These are phyloP conservation scores for Melipona quadrifasciata DNA, from an alignment of 1,140 invertebrate species.

Conservation along the genomic window DNA sequence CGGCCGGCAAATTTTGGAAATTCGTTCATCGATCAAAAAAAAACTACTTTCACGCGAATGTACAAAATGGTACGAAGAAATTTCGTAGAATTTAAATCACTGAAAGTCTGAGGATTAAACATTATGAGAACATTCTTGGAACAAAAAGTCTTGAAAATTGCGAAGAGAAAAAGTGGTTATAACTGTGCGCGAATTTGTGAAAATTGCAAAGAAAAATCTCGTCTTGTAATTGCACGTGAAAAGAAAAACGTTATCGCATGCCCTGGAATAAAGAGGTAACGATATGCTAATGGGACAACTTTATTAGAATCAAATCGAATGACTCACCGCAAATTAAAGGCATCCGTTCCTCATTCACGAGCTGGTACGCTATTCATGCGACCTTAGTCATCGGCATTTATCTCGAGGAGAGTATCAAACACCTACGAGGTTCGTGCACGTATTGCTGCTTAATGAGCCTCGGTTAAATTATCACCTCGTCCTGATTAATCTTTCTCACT, in stretches of 20 bases:
- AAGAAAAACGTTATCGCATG: background rate
- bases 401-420: conserved; percentile 39
- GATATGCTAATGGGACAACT: background rate
- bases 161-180: no score
- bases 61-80: background rate
- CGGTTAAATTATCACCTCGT: conserved; percentile 44
- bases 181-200: no score
- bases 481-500: conserved; percentile 29
- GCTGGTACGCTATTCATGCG: conserved; percentile 24
- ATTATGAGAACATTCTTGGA: fast-evolving
- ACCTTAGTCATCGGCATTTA: conserved; percentile 28
- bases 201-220: background rate
- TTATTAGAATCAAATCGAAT: conserved; percentile 21
- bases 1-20: conserved; percentile 33
- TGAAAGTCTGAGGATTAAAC: background rate
- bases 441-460: conserved; percentile 34
- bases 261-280: background rate
- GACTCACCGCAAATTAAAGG: conserved; percentile 22
- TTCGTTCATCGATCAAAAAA: conserved; percentile 10
- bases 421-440: conserved; percentile 15
- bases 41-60: background rate
- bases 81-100: background rate
- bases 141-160: no score
- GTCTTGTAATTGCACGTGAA: no score
- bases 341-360: conserved; percentile 37